Percentiles rank a stretch among this genome's conserved stretches.
Conservation (phyloP, 2,888 invertebrate species). For the Torymus aiolomorphi region DNA sequence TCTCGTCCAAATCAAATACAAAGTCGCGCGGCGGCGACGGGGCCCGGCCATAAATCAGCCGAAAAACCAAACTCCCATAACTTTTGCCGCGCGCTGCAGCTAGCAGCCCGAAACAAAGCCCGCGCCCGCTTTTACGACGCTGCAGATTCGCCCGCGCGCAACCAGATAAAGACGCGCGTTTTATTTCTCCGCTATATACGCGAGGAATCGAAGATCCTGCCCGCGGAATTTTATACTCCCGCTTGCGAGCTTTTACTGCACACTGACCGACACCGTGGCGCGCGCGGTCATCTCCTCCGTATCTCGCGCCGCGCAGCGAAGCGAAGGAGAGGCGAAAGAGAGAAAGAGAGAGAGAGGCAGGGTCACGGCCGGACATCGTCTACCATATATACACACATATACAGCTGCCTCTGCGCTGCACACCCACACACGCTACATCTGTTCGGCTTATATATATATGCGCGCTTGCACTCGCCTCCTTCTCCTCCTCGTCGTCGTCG, state of each 20-base stretch:
- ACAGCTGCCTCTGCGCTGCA: constrained; percentile 62
- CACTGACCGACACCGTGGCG: not conserved
- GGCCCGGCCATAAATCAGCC: no score
- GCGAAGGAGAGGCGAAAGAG: constrained; percentile 58
- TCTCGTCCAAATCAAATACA: no score
- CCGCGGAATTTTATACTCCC: constrained; percentile 26
- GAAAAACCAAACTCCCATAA: no score
- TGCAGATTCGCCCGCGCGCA: no score
- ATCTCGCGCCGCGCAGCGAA: constrained; percentile 47
- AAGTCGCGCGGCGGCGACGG: no score
- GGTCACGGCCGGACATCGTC: constrained; percentile 76
- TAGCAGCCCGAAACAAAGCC: not conserved
- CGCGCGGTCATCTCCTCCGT: constrained; percentile 6
- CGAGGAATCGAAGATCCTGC: constrained; percentile 16
- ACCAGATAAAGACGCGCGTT: not conserved
- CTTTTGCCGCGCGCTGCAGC: no score
- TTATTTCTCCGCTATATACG: not conserved
- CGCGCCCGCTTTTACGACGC: constrained; percentile 7
- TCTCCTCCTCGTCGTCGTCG: no score
- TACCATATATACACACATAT: constrained; percentile 64
- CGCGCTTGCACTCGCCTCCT: constrained; percentile 28
- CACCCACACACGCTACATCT: constrained; percentile 48
- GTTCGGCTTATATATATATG: constrained; percentile 29
- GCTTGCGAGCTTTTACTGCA: constrained; percentile 27
- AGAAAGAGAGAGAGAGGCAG: constrained; percentile 63